Evolutionary conservation across 2,113 vertebrate species (phyloP).

Genomic region (Oxyura jamaicensis): DNA sequence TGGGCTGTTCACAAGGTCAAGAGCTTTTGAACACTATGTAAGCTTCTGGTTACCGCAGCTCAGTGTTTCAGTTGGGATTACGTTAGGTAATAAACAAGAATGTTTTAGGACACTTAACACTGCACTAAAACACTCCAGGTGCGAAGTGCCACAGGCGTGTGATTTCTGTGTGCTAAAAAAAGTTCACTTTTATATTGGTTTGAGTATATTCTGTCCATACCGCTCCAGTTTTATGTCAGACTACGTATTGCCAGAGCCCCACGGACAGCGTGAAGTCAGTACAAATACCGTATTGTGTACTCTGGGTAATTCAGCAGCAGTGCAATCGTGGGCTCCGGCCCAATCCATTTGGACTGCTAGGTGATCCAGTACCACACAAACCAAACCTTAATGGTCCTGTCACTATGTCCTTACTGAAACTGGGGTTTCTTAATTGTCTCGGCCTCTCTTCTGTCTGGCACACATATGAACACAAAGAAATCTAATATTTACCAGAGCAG

Average conservation of each 20-base stretch:
- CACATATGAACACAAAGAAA: conserved; percentile 39
- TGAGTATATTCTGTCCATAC: not conserved
- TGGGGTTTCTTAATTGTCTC: conserved; percentile 56
- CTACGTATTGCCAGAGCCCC: not conserved
- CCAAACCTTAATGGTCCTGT: not conserved
- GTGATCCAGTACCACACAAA: not conserved
- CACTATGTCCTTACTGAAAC: not conserved
- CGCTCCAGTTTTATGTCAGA: not conserved
- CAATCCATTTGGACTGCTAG: not conserved
- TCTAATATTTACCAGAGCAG: conserved; percentile 50
- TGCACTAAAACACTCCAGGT: not conserved
- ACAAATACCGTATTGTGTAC: not conserved
- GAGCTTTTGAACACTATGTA: not conserved
- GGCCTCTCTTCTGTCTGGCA: not conserved
- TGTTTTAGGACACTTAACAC: not conserved
- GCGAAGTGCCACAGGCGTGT: not conserved
- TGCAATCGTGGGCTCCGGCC: not conserved
- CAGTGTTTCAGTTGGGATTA: not conserved
- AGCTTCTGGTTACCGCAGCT: not conserved
- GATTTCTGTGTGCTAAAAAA: not conserved
- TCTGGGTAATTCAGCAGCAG: not conserved
- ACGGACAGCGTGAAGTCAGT: not conserved
- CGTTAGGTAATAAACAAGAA: not conserved
- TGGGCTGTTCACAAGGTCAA: not conserved
- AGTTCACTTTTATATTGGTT: not conserved